Base-by-base conservation (phyloP, 2,888 invertebrate genomes). In the Hybos culiciformis region DNA sequence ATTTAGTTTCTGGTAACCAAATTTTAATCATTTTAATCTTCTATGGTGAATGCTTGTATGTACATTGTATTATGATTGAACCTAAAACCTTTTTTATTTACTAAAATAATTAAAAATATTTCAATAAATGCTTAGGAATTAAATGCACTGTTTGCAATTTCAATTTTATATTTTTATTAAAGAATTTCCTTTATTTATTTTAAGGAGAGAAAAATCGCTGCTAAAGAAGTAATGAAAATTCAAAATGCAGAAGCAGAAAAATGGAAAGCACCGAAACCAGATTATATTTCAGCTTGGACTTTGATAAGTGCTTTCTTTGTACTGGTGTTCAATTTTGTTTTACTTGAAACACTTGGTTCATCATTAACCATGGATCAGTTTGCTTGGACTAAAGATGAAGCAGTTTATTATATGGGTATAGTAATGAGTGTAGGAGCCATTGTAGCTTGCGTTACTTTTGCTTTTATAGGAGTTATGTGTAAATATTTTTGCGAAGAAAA, bases 351-450 rank as follows among this genome's bases (percentile, higher is more conserved):
- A 70, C 70, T 87, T 50, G 87, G 82, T 18, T 85, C 87, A 9
- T 77, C 86, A 4, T 70, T 90, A 42, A 85, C 84, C 23, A 87
- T 86, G 83, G 87, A 90, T 61, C 86, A 87, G 68, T 87, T 88
- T 65, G 88, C 80, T 23, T 88, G 87, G 87, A 74, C 76, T 46
- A 80, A 85, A 67, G 66, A 70, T 39, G 75, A 83, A 59, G 80
- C 88, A 11, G 67, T 88, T 29, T 75, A 77, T 63, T 80, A 86
- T 61, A 83, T 88, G 78, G 88, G 88, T 38, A 71, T 84, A 43
- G 68, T 87, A 46, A 83, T 90, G 80, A 79, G 82, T 39, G 74
- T 76, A 23, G 87, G 87, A 31, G 87, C 82, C 0, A 63, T 85
- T n/a, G 66, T 85, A 36, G 83, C 87, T 0, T 78, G 84, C 50